phyloP scores from a whole-genome alignment of 1,140 invertebrate genomes.

The Apis cerana region DNA sequence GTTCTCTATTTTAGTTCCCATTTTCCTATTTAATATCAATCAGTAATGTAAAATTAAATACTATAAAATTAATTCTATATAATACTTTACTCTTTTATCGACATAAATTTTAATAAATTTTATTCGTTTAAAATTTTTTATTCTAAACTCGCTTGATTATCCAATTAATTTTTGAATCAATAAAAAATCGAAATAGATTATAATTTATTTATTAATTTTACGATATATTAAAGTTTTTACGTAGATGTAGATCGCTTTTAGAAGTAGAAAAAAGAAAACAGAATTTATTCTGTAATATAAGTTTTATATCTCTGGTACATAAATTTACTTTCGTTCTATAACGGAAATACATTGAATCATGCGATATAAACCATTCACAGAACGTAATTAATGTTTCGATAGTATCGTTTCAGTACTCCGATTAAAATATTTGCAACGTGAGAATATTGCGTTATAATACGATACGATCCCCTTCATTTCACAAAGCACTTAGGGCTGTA shows the following conservation, averaged over 20 bases:
- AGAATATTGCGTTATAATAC: conserved; percentile 31
- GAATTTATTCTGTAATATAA: neutral
- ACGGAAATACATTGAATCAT: neutral
- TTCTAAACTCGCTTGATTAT: no score
- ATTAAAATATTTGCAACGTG: conserved; percentile 37
- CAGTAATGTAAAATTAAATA: no score
- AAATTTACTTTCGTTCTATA: neutral
- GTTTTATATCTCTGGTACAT: neutral
- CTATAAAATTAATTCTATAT: no score
- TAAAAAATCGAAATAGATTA: no score
- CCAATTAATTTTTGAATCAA: no score
- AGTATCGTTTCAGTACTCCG: conserved; percentile 23
- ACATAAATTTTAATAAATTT: no score
- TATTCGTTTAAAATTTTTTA: no score
- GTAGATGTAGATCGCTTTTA: no score
- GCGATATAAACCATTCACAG: conserved; percentile 6
- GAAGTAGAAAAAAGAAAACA: neutral
- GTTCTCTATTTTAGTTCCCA: no score
- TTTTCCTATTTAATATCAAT: no score
- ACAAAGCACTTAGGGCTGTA: conserved; percentile 20
- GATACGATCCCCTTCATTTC: conserved; percentile 38
- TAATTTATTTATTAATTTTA: neutral
- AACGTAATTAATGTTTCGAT: conserved; percentile 19
- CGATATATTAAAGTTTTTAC: neutral
- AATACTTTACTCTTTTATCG: no score